phyloP scores from a whole-genome alignment of 2,888 invertebrate genomes.

The Lucinisca nassula region DNA sequence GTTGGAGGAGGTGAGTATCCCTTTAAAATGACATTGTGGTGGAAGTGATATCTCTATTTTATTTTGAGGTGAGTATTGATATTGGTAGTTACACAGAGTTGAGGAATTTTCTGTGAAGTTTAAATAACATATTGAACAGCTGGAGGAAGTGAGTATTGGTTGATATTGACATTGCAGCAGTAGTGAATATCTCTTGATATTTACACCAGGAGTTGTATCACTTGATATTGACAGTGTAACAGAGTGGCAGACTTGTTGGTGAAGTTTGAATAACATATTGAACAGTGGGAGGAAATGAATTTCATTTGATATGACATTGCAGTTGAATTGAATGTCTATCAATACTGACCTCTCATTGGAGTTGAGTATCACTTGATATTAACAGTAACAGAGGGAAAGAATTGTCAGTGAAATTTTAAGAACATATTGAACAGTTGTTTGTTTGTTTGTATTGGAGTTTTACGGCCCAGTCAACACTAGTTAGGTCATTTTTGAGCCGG shows the following conservation, averaged over 20 bases:
- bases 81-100: constrained; percentile 96
- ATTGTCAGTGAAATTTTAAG: constrained; percentile 97
- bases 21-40: no score
- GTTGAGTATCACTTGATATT: no score
- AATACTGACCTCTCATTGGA: no score
- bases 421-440: constrained; percentile 99
- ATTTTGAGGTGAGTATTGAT: no score
- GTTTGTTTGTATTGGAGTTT: no score
- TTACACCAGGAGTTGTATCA: constrained; percentile 95
- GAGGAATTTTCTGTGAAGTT: constrained; percentile 98
- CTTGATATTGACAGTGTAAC: no score
- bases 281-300: constrained; percentile 98
- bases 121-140: constrained; percentile 99
- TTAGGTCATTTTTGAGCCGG: no score
- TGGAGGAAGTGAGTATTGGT: constrained; percentile 94
- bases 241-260: constrained; percentile 98
- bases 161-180: constrained; percentile 93
- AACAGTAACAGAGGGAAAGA: constrained; percentile 97
- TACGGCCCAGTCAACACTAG: no score
- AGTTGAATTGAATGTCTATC: no score
- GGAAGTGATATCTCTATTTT: no score
- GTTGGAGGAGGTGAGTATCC: constrained; percentile 96
- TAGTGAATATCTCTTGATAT: constrained; percentile 97
- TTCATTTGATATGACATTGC: no score
- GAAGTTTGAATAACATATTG: constrained; percentile 98